Conservation (phyloP, 1,140 invertebrate genomes). For the Branchinecta lindahli region DNA sequence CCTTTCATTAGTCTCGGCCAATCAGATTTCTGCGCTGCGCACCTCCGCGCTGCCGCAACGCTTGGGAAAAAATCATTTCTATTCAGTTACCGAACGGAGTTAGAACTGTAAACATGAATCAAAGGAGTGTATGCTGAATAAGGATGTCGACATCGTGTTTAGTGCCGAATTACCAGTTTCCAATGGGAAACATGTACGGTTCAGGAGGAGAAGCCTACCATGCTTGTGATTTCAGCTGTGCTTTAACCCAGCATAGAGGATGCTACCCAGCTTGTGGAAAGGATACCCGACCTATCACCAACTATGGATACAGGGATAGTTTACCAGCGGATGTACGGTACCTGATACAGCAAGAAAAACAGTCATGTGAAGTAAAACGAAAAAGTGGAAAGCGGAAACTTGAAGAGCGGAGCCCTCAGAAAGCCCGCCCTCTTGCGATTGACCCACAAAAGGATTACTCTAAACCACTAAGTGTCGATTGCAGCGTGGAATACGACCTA, state of each 20-base stretch:
- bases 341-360: not conserved
- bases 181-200: not conserved
- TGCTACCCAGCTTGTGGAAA: not conserved
- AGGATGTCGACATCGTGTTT: not conserved
- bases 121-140: not conserved
- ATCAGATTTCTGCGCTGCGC: too few species aligned
- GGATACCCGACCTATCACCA: not conserved
- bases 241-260: not conserved
- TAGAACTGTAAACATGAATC: too few species aligned
- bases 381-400: not conserved
- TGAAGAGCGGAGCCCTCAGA: slow-evolving; percentile 13
- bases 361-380: not conserved
- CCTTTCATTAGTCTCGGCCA: too few species aligned
- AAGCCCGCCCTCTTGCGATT: slow-evolving; percentile 11
- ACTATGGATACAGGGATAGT: slow-evolving; percentile 3
- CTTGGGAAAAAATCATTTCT: too few species aligned
- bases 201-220: not conserved
- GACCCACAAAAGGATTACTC: slow-evolving; percentile 42
- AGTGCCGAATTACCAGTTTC: not conserved
- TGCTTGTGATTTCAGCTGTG: slow-evolving; percentile 6
- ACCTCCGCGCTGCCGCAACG: too few species aligned
- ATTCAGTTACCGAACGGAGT: too few species aligned
- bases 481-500: slow-evolving; percentile 67
- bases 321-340: slow-evolving; percentile 3
- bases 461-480: slow-evolving; percentile 60